phyloP scores from a whole-genome alignment of 2,113 vertebrate genomes.

The Castor canadensis region DNA sequence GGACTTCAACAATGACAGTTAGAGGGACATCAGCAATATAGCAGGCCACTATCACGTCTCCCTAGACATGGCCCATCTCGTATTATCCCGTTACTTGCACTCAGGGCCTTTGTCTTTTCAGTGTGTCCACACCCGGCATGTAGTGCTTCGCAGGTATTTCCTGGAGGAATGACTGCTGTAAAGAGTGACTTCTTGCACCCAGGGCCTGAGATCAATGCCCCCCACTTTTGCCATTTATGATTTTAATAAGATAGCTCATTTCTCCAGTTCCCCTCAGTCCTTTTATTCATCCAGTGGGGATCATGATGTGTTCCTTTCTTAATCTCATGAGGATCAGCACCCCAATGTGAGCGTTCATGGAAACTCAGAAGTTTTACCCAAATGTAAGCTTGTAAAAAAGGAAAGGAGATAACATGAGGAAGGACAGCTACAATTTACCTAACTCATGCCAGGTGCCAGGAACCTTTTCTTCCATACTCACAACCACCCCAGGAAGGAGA shows the following conservation, averaged over 20 bases:
- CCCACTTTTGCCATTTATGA: background rate
- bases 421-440: background rate
- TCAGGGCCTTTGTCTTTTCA: background rate
- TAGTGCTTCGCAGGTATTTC: too few species aligned
- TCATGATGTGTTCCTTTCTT: background rate
- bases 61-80: accelerated
- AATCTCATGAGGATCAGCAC: background rate
- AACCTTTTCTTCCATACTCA: too few species aligned
- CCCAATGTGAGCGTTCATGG: too few species aligned
- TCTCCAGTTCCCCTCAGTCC: background rate
- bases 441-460: background rate
- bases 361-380: background rate
- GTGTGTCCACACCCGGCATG: background rate
- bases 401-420: background rate
- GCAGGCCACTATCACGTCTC: background rate
- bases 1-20: too few species aligned
- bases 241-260: background rate
- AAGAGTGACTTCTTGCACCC: background rate
- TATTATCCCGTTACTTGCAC: background rate
- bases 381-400: background rate
- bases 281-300: background rate
- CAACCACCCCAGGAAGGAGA: background rate
- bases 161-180: background rate
- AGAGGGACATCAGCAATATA: accelerated
- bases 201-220: background rate